Conservation (phyloP, 1,140 invertebrate genomes). For the Atta colombica region DNA sequence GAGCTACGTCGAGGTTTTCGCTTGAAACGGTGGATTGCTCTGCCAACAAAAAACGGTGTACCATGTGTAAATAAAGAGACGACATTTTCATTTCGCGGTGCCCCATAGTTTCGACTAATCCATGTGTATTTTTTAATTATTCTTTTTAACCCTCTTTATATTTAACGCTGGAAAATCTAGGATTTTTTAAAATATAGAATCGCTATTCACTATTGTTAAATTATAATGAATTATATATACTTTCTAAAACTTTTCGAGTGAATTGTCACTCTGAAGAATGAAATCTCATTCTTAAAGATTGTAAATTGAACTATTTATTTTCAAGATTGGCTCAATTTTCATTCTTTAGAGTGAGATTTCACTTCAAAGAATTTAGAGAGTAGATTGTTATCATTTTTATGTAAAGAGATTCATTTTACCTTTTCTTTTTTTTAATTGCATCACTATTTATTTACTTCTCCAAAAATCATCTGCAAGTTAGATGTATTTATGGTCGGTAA, state of each 20-base stretch:
- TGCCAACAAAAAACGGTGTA: background rate
- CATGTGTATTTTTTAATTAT: slow-evolving; percentile 13
- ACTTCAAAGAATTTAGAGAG: too few species aligned
- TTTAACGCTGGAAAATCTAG: background rate
- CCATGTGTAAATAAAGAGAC: slow-evolving; percentile 23
- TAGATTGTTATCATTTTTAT: background rate
- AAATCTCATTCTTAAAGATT: too few species aligned
- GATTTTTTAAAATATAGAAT: background rate
- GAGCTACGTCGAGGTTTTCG: slow-evolving; percentile 47
- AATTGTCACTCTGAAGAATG: too few species aligned
- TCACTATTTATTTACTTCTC: background rate
- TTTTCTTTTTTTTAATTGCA: background rate
- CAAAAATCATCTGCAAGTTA: background rate
- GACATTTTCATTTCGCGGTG: slow-evolving; percentile 17
- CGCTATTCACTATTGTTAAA: background rate
- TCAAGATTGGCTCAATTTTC: too few species aligned
- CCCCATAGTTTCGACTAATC: background rate
- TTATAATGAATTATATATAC: background rate
- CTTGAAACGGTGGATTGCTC: slow-evolving; percentile 23
- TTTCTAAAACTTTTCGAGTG: too few species aligned
- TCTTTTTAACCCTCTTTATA: background rate
- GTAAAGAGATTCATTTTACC: background rate
- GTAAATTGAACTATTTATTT: too few species aligned
- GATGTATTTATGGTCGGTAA: background rate
- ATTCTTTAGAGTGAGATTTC: too few species aligned